phyloP scores from a whole-genome alignment of 2,113 vertebrate species.

The Fukomys damarensis region DNA sequence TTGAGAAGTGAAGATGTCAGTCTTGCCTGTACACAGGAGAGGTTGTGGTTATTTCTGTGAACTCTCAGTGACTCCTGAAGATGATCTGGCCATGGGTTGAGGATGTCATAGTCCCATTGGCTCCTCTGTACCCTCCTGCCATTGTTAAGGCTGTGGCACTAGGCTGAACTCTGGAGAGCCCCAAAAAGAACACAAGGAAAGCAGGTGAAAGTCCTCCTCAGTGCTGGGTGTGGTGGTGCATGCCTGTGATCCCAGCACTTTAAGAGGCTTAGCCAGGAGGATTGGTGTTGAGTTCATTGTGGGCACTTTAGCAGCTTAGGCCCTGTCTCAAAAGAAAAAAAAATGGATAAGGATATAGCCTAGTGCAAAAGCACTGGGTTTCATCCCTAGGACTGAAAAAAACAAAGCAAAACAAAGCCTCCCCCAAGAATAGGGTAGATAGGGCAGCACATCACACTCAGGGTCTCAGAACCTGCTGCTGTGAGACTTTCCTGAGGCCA shows the following conservation, averaged over 20 bases:
- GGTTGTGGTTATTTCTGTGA: not conserved
- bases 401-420: not conserved
- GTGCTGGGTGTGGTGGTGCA: not conserved
- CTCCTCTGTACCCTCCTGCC: not conserved
- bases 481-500: not conserved
- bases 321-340: not conserved
- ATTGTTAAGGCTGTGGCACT: not conserved
- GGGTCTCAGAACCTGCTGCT: not conserved
- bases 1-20: slow-evolving; percentile 36
- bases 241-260: not conserved
- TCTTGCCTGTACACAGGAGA: slow-evolving; percentile 28
- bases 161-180: not conserved
- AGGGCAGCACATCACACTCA: not conserved
- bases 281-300: not conserved
- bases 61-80: not conserved
- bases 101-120: not conserved
- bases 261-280: not conserved
- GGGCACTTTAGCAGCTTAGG: not conserved
- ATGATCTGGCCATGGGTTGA: not conserved
- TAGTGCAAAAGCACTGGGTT: not conserved
- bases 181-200: not conserved
- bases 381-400: not conserved
- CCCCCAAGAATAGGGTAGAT: not conserved
- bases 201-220: not conserved
- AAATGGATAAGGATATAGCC: not conserved